Evolutionary conservation across 2,888 invertebrate genomes (phyloP), one percentile per base, ranked within the genome.

Genomic region (Saturnia pavonia): DNA sequence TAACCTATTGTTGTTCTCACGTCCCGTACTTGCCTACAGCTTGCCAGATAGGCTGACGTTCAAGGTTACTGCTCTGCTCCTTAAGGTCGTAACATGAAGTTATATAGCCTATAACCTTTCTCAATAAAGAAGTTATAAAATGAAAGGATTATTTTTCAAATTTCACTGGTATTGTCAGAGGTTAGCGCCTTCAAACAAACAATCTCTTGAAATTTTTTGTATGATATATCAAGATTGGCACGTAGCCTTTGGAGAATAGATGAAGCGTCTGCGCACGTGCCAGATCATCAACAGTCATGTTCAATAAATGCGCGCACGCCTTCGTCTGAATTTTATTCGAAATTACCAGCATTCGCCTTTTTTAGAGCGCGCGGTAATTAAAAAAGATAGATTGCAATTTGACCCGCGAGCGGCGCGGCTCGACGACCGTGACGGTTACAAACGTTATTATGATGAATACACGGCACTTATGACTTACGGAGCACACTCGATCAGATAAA

Each of bases 341-440:
- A 88, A 86, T 88, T 85, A 88, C 88, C 82, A 77, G 86, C 84
- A 83, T 85, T 88, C 82, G 84, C 83, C 84, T 89, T 89, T 91
- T 60, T 90, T 88, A 88, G 88, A 85, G 85, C 87, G 82, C 83
- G 80, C 77, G 82, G 91, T 90, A 92, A 93, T 93, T 93, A 93
- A 90, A 92, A 91, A 91, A 92, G 91, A 92, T 91, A 88, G 90
- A 92, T 92, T 91, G 91, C 92, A 85, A 89, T 86, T 88, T 92
- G 93, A 94, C 92, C 93, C 85, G 90, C 88, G 88, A 81, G 88
- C 90, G 87, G 83, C 25, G 57, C 90, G 87, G 83, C 48, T 9
- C 90, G 87, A 83, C 80, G 80, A 88, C 88, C 92, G 91, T 93
- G 91, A 92, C 93, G 90, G 83, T 83, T 85, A 82, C 74, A 82